Conservation (phyloP, 2,113 vertebrate genomes). For the Peromyscus polionotus region DNA sequence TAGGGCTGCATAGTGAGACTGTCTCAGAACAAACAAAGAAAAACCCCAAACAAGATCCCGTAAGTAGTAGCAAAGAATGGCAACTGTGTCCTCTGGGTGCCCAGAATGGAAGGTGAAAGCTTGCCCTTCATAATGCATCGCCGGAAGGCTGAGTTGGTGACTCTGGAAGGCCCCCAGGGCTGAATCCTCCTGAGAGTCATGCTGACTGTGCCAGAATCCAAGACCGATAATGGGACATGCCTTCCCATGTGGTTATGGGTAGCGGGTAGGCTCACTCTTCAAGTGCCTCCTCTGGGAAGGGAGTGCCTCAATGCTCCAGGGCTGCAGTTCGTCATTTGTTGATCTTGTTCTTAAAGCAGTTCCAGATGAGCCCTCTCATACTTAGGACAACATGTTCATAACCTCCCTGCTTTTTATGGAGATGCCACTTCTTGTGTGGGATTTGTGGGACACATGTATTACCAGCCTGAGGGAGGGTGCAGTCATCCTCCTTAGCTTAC, state of each 20-base stretch:
- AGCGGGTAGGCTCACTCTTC: not conserved
- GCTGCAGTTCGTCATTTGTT: not conserved
- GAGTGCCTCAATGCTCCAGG: accelerated
- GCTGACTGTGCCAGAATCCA: constrained; percentile 26
- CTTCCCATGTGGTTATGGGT: constrained; percentile 51
- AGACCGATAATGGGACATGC: not conserved
- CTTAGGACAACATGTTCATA: constrained; percentile 9
- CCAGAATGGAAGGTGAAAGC: not conserved
- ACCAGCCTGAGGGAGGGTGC: not conserved
- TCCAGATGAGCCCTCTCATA: constrained; percentile 3
- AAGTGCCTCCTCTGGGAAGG: not conserved
- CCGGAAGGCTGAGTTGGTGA: not conserved
- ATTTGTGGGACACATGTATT: not conserved
- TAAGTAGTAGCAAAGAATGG: not conserved
- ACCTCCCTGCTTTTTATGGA: not conserved
- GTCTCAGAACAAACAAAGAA: not conserved
- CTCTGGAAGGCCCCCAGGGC: not conserved
- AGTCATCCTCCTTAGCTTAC: not conserved
- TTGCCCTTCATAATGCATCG: not conserved
- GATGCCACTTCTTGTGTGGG: not conserved
- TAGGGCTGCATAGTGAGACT: not conserved
- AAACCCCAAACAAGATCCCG: not conserved
- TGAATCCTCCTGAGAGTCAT: constrained; percentile 32
- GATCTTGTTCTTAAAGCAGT: not conserved
- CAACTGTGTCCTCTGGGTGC: not conserved